Conservation (phyloP, 2,888 invertebrate species). For the Dexiosoma caninum region DNA sequence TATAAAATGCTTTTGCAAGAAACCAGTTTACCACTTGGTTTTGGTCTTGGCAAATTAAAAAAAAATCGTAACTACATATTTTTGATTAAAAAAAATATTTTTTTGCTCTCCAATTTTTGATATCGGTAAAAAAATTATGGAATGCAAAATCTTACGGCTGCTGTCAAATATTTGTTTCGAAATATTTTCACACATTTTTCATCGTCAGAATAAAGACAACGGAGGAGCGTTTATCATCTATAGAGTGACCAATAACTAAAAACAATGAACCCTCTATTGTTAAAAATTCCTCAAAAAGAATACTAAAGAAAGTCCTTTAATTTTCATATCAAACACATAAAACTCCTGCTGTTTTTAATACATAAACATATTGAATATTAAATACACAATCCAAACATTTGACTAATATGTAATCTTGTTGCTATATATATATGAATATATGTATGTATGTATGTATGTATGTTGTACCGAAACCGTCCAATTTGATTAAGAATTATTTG, state of each 20-base stretch:
- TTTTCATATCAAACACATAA: slow-evolving; percentile 47
- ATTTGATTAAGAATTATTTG: slow-evolving; percentile 19
- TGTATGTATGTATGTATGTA: neutral
- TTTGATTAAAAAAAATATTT: slow-evolving; percentile 40
- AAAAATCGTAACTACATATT: slow-evolving; percentile 52
- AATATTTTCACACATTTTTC: slow-evolving; percentile 77
- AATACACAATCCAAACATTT: slow-evolving; percentile 14
- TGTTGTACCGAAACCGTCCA: slow-evolving; percentile 34
- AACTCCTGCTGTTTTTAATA: slow-evolving; percentile 58
- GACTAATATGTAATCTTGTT: slow-evolving; percentile 48
- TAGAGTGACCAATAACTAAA: slow-evolving; percentile 62
- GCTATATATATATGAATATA: neutral
- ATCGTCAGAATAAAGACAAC: slow-evolving; percentile 70
- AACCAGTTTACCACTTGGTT: slow-evolving; percentile 67
- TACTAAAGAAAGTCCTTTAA: slow-evolving; percentile 32
- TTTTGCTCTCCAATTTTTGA: slow-evolving; percentile 36
- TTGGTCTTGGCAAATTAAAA: slow-evolving; percentile 56
- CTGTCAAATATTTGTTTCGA: slow-evolving; percentile 62
- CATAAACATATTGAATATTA: slow-evolving; percentile 27
- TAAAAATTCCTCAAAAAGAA: slow-evolving; percentile 38
- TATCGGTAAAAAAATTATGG: slow-evolving; percentile 41
- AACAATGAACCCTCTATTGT: slow-evolving; percentile 65
- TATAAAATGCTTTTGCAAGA: slow-evolving; percentile 59
- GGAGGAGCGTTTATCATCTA: slow-evolving; percentile 50
- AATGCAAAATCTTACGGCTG: slow-evolving; percentile 37